Evolutionary conservation across 2,113 vertebrate genomes (phyloP).

Genomic region (Prietella phreatophila): DNA sequence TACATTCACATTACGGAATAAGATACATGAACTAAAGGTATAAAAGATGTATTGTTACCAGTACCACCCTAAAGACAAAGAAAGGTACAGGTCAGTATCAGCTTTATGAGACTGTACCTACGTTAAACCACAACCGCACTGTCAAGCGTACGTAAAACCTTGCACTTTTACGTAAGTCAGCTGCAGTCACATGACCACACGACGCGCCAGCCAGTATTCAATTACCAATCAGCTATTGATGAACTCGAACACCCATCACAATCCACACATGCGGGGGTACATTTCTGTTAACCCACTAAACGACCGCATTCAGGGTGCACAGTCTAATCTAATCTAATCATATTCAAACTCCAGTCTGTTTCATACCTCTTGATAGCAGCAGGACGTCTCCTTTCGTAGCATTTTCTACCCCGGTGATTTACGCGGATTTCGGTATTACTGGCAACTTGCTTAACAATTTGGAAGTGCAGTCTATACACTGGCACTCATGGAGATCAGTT

Average conservation of each 20-base stretch:
- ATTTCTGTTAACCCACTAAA: neutral
- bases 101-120: neutral
- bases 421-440: neutral
- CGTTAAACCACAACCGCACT: neutral
- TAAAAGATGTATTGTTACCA: neutral
- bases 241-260: neutral
- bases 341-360: neutral
- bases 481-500: neutral
- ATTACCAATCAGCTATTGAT: neutral
- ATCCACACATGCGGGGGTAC: neutral
- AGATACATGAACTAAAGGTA: neutral
- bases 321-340: neutral
- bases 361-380: constrained; percentile 84
- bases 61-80: neutral
- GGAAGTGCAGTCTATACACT: neutral
- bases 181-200: constrained; percentile 45
- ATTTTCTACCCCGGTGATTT: constrained; percentile 63
- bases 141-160: neutral
- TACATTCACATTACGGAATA: neutral
- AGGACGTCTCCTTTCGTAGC: constrained; percentile 71
- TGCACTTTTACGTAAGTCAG: neutral
- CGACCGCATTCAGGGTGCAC: neutral
- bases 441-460: neutral
- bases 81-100: neutral
- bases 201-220: neutral